Base-by-base conservation (phyloP, 1,140 invertebrate genomes). In the Ips nitidus region DNA sequence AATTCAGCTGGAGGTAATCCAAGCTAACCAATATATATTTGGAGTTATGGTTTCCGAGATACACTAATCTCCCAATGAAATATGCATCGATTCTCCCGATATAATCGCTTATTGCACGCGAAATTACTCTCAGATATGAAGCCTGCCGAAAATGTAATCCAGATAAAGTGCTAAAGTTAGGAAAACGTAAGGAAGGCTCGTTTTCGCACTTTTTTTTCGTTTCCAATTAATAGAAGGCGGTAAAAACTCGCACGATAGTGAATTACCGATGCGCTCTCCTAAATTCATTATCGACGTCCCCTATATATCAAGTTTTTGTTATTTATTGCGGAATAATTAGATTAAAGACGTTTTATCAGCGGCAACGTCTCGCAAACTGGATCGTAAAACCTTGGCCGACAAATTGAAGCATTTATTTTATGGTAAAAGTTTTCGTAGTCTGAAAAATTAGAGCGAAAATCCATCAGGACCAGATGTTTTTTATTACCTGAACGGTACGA, bases 361-460 rank as follows among this genome's bases (percentile, higher is more conserved):
- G 66, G n/a, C 39, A 60, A 22, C 39, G 52, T 66, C 59, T 50
- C 43, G 40, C 7, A 53, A 43, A 58, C 58, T 22, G 59, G 52
- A 60, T 52, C 66, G 60, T 57, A 64, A 70, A 70, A 62, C 47
- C 60, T 61, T 62, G 47, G 8, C 52, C 60, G 68, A 64, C 69
- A 71, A 71, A 71, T 71, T 71, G 69, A 61, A 66, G 69, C 69
- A 66, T 71, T 71, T 66, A 71, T 73, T 73, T 73, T 71, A 73
- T 70, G 66, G 72, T 50, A 52, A 71, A 73, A 73, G 57, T 73
- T 65, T 73, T 73, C 69, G 66, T 71, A 71, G 58, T 50, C 50
- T 61, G 69, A 70, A 67, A 67, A 71, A 73, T 73, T 73, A 73
- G 68, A 68, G 69, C 65, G 43, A 41, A 55, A 70, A 73, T 71